Percentiles rank a stretch among this genome's conserved stretches.
phyloP scores from a whole-genome alignment of 2,888 invertebrate genomes.

The Drosophila histrio region DNA sequence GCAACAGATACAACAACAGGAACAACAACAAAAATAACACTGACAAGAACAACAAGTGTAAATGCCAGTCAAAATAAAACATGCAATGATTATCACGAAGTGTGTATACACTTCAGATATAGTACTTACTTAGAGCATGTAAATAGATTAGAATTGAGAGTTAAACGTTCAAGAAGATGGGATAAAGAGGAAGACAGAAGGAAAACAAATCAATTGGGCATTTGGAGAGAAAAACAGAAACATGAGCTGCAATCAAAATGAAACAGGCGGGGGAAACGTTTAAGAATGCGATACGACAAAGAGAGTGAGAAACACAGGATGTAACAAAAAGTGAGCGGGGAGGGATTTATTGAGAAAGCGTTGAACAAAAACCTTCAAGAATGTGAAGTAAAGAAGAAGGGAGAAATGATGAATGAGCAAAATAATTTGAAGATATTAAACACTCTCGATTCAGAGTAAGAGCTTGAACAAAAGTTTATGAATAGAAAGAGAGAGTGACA shows the following conservation, averaged over 20 bases:
- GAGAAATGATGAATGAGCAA: not conserved
- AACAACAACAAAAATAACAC: conserved; percentile 8
- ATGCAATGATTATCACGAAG: conserved; percentile 4
- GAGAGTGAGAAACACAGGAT: too few species aligned
- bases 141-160: not conserved
- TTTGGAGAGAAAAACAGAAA: too few species aligned
- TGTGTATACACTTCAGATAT: not conserved
- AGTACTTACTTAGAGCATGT: not conserved
- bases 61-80: not conserved
- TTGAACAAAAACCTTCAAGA: not conserved
- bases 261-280: too few species aligned
- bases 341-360: too few species aligned
- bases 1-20: not conserved
- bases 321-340: too few species aligned
- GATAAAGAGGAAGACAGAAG: not conserved
- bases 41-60: not conserved
- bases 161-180: conserved; percentile 2
- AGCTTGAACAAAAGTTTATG: too few species aligned
- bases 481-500: not conserved
- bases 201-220: too few species aligned
- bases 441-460: too few species aligned
- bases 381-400: not conserved
- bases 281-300: not conserved
- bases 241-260: too few species aligned
- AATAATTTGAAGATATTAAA: too few species aligned